These are phyloP conservation scores for Geococcyx californianus DNA, from an alignment of 2,113 vertebrate species.

Conservation along the genomic window DNA sequence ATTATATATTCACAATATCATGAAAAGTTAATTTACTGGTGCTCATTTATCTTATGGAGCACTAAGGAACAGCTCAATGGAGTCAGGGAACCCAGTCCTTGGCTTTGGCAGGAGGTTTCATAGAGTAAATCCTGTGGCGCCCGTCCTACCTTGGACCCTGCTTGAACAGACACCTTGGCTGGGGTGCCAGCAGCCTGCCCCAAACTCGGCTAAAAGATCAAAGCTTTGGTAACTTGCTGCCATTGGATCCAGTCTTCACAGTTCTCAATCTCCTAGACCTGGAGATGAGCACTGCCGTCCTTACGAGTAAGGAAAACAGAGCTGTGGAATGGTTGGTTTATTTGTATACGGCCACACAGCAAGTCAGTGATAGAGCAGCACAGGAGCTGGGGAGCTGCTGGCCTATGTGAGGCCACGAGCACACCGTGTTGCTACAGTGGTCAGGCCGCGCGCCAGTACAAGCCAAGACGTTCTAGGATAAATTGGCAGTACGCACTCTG, in stretches of 20 bases:
- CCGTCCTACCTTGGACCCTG: neutral
- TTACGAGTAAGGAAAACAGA: rapidly evolving
- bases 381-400: neutral
- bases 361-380: neutral
- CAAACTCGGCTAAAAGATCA: neutral
- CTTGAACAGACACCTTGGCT: rapidly evolving
- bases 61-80: neutral
- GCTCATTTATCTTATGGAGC: neutral
- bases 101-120: neutral
- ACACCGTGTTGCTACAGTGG: constrained; percentile 35
- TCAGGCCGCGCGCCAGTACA: constrained; percentile 35
- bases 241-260: neutral
- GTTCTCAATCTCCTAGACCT: rapidly evolving
- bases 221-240: neutral
- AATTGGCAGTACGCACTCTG: neutral
- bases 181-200: neutral
- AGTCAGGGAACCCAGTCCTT: neutral
- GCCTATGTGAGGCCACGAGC: neutral
- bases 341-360: constrained; percentile 37
- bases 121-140: rapidly evolving
- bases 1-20: neutral
- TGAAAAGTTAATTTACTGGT: neutral
- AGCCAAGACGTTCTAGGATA: constrained; percentile 56
- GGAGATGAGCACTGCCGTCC: neutral
- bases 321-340: neutral